Conservation (phyloP, 2,888 invertebrate genomes). For the Brachycybe producta region DNA sequence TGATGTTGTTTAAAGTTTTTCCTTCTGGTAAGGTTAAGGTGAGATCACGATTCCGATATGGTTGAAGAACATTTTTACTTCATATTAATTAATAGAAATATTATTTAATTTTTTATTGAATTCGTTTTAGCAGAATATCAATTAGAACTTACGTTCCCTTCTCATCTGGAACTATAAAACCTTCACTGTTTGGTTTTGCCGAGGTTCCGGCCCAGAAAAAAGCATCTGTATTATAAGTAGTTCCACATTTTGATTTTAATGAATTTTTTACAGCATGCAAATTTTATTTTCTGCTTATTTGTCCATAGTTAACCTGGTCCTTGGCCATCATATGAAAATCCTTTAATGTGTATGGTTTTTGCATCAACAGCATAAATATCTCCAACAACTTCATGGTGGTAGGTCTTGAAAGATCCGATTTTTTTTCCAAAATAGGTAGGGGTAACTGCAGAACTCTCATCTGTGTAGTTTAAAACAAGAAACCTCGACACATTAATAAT, state of each 20-base stretch:
- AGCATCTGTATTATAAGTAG: constrained; percentile 66
- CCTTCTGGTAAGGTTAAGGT: constrained; percentile 71
- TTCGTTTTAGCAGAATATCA: constrained; percentile 16
- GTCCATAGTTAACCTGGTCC: constrained; percentile 56
- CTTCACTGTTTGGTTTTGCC: constrained; percentile 51
- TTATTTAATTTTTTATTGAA: constrained; percentile 40
- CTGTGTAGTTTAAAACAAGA: neutral
- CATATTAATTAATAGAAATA: neutral
- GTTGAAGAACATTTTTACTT: constrained; percentile 54
- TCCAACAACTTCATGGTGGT: constrained; percentile 37
- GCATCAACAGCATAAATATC: constrained; percentile 78
- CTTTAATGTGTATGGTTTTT: constrained; percentile 69
- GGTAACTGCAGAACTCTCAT: neutral
- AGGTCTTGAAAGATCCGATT: constrained; percentile 17
- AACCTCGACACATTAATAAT: neutral
- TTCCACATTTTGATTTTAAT: neutral
- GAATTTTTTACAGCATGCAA: neutral
- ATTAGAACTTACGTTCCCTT: constrained; percentile 56
- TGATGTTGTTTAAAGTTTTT: constrained; percentile 70
- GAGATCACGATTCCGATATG: constrained; percentile 67
- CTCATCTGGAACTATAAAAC: constrained; percentile 67
- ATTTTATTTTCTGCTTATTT: neutral
- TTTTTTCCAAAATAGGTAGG: constrained; percentile 18
- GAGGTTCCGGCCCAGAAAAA: constrained; percentile 76
- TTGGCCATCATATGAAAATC: constrained; percentile 80